Evolutionary conservation across 2,113 vertebrate species (phyloP), one percentile per base, ranked within the genome.

Genomic region (Xenopus laevis): DNA sequence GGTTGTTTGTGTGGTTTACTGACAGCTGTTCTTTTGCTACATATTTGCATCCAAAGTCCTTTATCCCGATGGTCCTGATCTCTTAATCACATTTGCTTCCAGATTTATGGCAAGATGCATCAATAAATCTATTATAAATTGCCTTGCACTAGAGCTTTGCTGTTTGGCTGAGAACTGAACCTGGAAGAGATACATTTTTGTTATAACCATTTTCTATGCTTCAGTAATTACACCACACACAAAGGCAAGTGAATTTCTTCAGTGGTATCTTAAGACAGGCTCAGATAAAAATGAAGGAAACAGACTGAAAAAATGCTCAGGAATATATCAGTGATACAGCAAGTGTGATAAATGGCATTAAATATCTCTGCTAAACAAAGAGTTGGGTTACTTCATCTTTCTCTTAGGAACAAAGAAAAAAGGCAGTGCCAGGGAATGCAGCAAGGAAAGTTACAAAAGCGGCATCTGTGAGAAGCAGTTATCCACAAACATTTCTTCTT

Each of bases 131-230:
- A 81, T 91, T 91, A 92, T 91, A 90, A 91, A 92, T 91, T 66
- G 84, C 74, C 86, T 88, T 86, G 87, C 82, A 79, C 82, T 83
- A 81, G 83, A 83, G 80, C 84, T 86, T 91, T 89, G 33, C 88
- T 90, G 88, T 89, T 90, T 85, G 83, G 82, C 82, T 79, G 78
- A 77, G 80, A 86, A 82, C 60, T 40, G 65, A 75, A 75, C 87
- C 85, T 89, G 88, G 91, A 91, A 89, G 84, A 88, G 90, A 93
- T 91, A 87, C 89, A 93, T 91, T 85, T 81, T 83, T 82, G 81
- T 84, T 88, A 66, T 89, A 91, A 89, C 85, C 50, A 62, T 82
- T 90, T 89, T 89, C 87, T 86, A 86, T 83, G 88, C 87, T 90
- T 85, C 89, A 88, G 86, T 91, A 92, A 91, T 92, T 90, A 87